Evolutionary conservation across 1,140 invertebrate species (phyloP), one percentile per base, ranked within the genome.

Genomic region (Magallana gigas): DNA sequence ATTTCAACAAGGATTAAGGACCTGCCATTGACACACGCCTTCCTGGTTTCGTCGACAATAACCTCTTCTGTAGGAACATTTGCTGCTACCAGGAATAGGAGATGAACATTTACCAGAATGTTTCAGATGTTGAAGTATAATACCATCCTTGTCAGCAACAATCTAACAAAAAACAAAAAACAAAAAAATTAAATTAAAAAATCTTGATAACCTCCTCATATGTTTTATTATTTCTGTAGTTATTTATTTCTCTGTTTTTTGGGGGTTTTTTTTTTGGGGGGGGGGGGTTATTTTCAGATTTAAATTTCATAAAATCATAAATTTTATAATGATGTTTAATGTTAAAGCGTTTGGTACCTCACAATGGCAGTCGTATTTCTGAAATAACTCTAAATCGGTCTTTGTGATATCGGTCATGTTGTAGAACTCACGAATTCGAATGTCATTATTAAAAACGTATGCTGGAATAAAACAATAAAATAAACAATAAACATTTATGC

Each of bases 321-420:
- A 48, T 48, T 48, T 4, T 48, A 48, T 48, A 48, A 48, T 4
- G 36, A 48, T 48, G 23, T 23, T 23, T 23, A 48, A 48, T 48
- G 36, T 4, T 48, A 48, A 48, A 1, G 36, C 36, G 3, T 48
- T 48, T 48, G 36, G 36, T 76, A 76, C 68, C 68, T 76, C 11
- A 76, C 68, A 76, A 29, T 29, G 36, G 8, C 68, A 76, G 68
- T 76, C 68, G 36, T 76, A 76, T 76, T 76, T 76, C 23, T 23
- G 8, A 29, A 76, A 76, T 36, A 76, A 76, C 18, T 76, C 29
- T 76, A 76, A 29, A 29, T 76, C 68, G 8, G 68, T 76, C 9
- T 76, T 76, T 12, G 18, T 76, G 5, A 76, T 36, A 36, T 76
- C 23, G 23, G 23, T 29, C 68, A 76, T 76, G 23, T 76, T 76